Evolutionary conservation across 1,140 invertebrate genomes (phyloP).

Genomic region (Atopsyche davidsoni): DNA sequence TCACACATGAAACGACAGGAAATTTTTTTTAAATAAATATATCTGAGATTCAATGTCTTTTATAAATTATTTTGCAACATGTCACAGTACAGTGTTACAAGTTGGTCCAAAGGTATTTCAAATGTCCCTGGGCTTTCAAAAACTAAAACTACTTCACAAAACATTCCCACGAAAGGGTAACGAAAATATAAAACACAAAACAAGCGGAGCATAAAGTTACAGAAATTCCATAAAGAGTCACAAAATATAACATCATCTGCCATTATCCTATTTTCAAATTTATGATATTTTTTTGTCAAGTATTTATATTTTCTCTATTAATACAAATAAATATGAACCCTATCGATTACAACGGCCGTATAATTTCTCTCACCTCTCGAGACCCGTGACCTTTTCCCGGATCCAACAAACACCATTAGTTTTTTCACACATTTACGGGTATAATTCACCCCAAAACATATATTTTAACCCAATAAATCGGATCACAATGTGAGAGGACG

Average conservation of each 20-base stretch:
- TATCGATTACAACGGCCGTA: constrained; percentile 26
- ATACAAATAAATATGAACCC: constrained; percentile 24
- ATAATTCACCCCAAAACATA: constrained; percentile 19
- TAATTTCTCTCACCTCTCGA: constrained; percentile 20
- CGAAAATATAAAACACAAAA: constrained; percentile 19
- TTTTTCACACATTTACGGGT: constrained; percentile 17
- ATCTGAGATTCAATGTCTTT: too few relatives aligned
- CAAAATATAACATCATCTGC: constrained; percentile 10
- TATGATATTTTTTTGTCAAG: constrained; percentile 22
- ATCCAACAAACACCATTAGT: constrained; percentile 28
- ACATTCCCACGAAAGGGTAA: constrained; percentile 24
- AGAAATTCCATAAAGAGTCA: constrained; percentile 18
- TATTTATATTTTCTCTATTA: constrained; percentile 24
- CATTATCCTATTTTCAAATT: constrained; percentile 22
- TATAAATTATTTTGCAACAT: too few relatives aligned
- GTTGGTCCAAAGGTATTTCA: too few relatives aligned
- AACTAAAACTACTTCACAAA: constrained; percentile 7
- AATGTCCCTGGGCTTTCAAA: too few relatives aligned
- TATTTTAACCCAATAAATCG: constrained; percentile 25
- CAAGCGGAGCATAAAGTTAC: constrained; percentile 22
- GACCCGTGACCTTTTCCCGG: constrained; percentile 22
- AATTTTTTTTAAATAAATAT: too few relatives aligned
- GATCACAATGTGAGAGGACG: too few relatives aligned
- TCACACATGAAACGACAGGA: too few relatives aligned
- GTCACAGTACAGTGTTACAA: too few relatives aligned